Evolutionary conservation across 1,140 invertebrate species (phyloP), one percentile per base, ranked within the genome.

Genomic region (Probaryconus sp.): DNA sequence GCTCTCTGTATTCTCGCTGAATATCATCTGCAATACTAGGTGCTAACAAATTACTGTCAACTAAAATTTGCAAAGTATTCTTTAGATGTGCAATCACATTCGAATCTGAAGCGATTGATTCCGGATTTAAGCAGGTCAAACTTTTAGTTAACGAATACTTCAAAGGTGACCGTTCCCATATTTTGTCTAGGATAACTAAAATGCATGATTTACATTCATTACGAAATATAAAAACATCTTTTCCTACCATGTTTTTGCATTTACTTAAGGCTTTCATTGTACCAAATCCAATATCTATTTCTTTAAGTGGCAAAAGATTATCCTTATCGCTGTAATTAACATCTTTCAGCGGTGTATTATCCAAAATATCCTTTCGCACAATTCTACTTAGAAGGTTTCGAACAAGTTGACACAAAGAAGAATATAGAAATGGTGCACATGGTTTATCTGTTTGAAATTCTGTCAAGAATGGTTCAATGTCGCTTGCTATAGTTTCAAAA

Each of bases 401-500:
- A 9, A 45, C n/a, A n/a, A 48, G 5, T 3, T n/a, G 11, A 9
- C 74, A 84, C 2, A 67, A 64, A n/a, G 64, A 67, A 42, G 81
- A 81, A 31, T 28, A 30, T 4, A 43, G 38, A 31, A 74, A 69
- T 4, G 71, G 53, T 43, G 53, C 26, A 13, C 50, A 24, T 1
- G 45, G 71, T n/a, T 31, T 14, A 38, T 64, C 30, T 2, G 64
- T 28, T 42, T 74, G 53, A 47, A 45, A 68, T 35, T 50, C 42
- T 3, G 20, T 67, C 1, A 74, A 26, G 53, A 68, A 68, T 0
- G 63, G 53, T 51, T 58, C 28, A 14, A 53, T n/a, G 9, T 67
- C 53, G 13, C 31, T n/a, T 30, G 42, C 42, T 17, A 45, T 14
- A 20, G 53, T 40, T 42, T 31, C 17, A 45, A 74, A 60, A 24